Evolutionary conservation across 2,888 invertebrate species (phyloP), one percentile per base, ranked within the genome.

Genomic region (Actias luna): DNA sequence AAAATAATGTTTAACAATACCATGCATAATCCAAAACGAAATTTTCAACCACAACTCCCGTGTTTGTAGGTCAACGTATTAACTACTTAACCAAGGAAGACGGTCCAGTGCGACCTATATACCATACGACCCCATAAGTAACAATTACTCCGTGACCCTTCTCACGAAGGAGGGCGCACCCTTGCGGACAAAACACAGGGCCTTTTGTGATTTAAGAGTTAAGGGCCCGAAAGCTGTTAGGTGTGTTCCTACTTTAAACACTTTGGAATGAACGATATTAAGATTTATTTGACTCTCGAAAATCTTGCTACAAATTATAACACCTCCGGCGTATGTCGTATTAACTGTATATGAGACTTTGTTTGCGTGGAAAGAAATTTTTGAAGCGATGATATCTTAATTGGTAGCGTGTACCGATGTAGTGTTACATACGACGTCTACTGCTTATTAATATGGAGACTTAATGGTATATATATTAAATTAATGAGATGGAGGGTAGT

Each of bases 101-200:
- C 46, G 25, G 46, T 50, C 46, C 22, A 50, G 25, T 50, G n/a
- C n/a, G 25, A 50, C 46, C 46, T 8, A n/a, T 8, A 33, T 8
- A 4, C 27, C 59, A 59, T 29, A 25, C 36, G 59, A 59, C 59
- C 39, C 27, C 59, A 59, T 59, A 59, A 59, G 59, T 59, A 59
- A 59, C 59, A 59, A 59, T 59, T 59, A 59, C 59, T 59, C 12
- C 29, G 25, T 29, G 55, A 42, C 59, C 39, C 59, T 59, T 59
- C 42, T 59, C 59, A 59, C 39, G 29, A 42, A 22, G 35, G 36
- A 42, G 29, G 46, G 46, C n/a, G n/a, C 18, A 36, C 42, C 59
- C 59, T 59, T 39, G 29, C 27, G 27, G 36, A 59, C 59, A 59
- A 59, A 59, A 59, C 42, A 59, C 59, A 42, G 59, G 39, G 59